Evolutionary conservation across 2,113 vertebrate genomes (phyloP).

Genomic region (Seriola rivoliana): DNA sequence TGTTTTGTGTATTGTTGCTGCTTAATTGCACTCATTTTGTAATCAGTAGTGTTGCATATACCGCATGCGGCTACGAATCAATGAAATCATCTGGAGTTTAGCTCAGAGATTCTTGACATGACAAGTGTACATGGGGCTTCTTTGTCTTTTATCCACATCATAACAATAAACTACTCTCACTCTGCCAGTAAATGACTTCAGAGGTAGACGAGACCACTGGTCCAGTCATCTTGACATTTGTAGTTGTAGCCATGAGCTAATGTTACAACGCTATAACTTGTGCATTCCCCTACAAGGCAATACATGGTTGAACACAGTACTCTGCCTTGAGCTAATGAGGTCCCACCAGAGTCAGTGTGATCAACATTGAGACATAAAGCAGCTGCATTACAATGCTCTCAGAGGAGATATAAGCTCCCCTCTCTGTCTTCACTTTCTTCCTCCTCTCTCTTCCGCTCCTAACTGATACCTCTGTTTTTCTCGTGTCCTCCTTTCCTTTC

Average conservation of each 20-base stretch:
- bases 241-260: constrained; percentile 38
- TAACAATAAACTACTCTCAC: not conserved
- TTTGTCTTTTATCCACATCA: not conserved
- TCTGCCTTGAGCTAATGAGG: constrained; percentile 78
- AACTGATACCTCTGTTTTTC: not conserved
- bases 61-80: too few species aligned
- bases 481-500: constrained; percentile 49
- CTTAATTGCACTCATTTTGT: too few species aligned
- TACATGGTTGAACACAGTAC: constrained; percentile 59
- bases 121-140: too few species aligned
- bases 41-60: too few species aligned
- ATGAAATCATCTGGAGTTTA: not conserved
- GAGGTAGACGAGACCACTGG: not conserved
- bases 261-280: constrained; percentile 51
- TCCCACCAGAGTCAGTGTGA: constrained; percentile 75
- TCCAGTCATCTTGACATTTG: constrained; percentile 34
- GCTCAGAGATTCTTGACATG: not conserved
- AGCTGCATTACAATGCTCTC: constrained; percentile 69
- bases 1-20: too few species aligned
- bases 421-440: constrained; percentile 39
- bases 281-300: constrained; percentile 59
- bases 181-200: constrained; percentile 18
- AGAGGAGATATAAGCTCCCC: constrained; percentile 45
- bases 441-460: constrained; percentile 30
- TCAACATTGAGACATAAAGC: constrained; percentile 77